Base-by-base conservation (phyloP, 2,113 vertebrate species). In the Anarrhichthys ocellatus region DNA sequence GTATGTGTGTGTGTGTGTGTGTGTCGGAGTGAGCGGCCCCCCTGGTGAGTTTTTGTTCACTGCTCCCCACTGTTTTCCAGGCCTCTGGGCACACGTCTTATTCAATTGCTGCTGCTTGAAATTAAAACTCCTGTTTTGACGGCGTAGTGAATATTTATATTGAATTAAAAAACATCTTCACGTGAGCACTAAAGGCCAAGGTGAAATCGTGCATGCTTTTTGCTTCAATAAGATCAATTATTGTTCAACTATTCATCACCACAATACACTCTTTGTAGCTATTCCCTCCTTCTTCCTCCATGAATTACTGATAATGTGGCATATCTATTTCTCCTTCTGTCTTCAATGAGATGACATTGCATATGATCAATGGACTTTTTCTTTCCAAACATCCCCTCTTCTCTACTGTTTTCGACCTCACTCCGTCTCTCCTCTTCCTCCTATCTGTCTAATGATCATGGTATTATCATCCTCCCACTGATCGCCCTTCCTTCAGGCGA, bases 381-480 rank as follows among this genome's bases (percentile, higher is more conserved):
- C 46, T 61, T 24, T 8, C 46, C 50, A 58, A 77, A 72, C 61
- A 69, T 13, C 22, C n/a, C 24, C 66, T 32, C 13, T 11, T 77
- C 70, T 78, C 77, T 2, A 11, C 29, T 14, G n/a, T 54, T 15
- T n/a, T 50, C 59, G 17, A 5, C 5, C 34, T n/a, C 15, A 1
- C 32, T 65, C 29, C 38, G 10, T 48, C 50, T 48, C 36, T 66
- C 59, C 68, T 78, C 56, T 36, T 63, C 67, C 15, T 80, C 24
- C 34, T 48, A 18, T 86, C 52, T 56, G 59, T 77, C 65, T 88
- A 81, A 90, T 88, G 77, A 90, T 87, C 27, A 0, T 50, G 34
- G 78, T 78, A 67, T 83, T 74, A 83, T 86, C 62, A 72, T 69
- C 82, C 81, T 87, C 85, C 84, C 59, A 80, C 87, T 76, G 83